Percentiles rank a stretch among this genome's conserved stretches.
Evolutionary conservation across 1,140 invertebrate species (phyloP).

Genomic region (Periplaneta americana): DNA sequence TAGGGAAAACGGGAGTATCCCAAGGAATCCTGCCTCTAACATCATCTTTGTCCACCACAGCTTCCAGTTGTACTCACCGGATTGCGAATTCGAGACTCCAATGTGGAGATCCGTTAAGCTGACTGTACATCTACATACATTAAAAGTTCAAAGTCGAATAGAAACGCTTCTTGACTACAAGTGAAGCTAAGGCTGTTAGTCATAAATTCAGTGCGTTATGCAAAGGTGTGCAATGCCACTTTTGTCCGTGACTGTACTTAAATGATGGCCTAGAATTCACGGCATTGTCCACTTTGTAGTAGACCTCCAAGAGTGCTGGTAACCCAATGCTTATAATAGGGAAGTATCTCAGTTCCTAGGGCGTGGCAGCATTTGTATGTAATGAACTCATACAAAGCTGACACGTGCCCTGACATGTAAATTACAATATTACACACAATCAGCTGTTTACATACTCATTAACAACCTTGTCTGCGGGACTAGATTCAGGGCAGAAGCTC

Average conservation of each 20-base stretch:
- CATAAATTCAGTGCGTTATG: too few relatives aligned
- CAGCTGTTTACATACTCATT: neutral
- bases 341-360: neutral
- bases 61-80: too few relatives aligned
- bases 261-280: neutral
- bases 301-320: neutral
- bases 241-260: neutral
- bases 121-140: too few relatives aligned
- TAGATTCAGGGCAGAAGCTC: neutral
- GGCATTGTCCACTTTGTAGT: neutral
- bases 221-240: neutral
- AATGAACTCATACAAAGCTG: neutral
- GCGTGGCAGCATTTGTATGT: neutral
- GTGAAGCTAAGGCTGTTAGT: too few relatives aligned
- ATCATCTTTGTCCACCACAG: too few relatives aligned
- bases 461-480: neutral
- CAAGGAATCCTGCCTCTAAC: too few relatives aligned
- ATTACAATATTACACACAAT: neutral
- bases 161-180: too few relatives aligned
- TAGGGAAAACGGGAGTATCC: too few relatives aligned
- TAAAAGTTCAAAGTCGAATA: too few relatives aligned
- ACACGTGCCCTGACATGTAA: neutral
- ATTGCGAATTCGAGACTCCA: too few relatives aligned
- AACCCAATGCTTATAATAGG: neutral
- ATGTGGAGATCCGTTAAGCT: too few relatives aligned